Percentiles rank a stretch among this genome's conserved stretches.
Evolutionary conservation across 2,888 invertebrate species (phyloP).

Genomic region (Loripinus fragilis): DNA sequence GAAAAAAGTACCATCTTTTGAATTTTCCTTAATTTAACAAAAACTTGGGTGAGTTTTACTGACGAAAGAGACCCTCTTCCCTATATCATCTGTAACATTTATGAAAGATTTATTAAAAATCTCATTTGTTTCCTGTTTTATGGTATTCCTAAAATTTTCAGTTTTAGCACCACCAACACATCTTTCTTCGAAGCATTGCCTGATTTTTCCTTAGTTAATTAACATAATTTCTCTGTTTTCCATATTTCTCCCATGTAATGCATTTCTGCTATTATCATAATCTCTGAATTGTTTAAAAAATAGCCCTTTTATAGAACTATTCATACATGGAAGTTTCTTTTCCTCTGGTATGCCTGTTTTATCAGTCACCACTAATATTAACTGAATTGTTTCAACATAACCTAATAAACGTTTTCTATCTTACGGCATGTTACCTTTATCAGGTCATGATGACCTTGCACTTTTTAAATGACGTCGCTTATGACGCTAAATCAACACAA

Average conservation of each 20-base stretch:
- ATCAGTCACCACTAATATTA: too few relatives aligned
- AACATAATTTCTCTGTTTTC: constrained; percentile 32
- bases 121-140: constrained; percentile 24
- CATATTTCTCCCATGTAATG: constrained; percentile 17
- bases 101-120: not conserved
- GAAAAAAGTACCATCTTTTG: not conserved
- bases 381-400: too few relatives aligned
- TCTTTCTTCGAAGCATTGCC: constrained; percentile 29
- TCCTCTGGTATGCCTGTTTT: constrained; percentile 17
- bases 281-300: constrained; percentile 16
- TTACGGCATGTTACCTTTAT: too few relatives aligned
- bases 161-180: constrained; percentile 30
- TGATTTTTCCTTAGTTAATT: constrained; percentile 27
- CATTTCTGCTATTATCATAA: constrained; percentile 1
- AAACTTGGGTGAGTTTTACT: not conserved
- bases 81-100: not conserved
- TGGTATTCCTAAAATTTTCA: constrained; percentile 27
- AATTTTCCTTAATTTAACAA: not conserved
- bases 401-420: too few relatives aligned
- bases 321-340: constrained; percentile 31
- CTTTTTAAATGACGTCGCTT: too few relatives aligned
- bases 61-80: not conserved
- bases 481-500: too few relatives aligned
- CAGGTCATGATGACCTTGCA: too few relatives aligned
- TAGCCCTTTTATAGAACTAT: constrained; percentile 26